A percentile compares a stretch with the other conserved stretches of the same genome.
Conservation (phyloP, 37 sponge, comb jelly and placozoan species). For the Ianthella basta region DNA sequence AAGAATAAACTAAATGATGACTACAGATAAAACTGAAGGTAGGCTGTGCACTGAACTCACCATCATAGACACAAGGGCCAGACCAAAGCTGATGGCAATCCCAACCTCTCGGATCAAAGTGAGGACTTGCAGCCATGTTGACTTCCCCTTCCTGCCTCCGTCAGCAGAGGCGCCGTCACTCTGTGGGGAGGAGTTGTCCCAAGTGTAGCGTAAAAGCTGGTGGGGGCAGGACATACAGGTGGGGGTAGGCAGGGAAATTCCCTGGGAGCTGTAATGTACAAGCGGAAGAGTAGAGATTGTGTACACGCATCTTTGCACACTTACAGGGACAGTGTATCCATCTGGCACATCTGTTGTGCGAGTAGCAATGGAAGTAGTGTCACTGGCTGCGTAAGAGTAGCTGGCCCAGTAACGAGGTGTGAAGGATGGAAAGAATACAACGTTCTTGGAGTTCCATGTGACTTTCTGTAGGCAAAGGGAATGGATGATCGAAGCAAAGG, state of each 20-base stretch:
- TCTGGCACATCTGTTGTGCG: too few species aligned
- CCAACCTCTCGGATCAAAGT: background rate
- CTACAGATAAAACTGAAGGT: too few species aligned
- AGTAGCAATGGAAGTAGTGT: too few species aligned
- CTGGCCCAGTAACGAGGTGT: slow-evolving; percentile 16
- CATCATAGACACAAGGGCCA: slow-evolving; percentile 71
- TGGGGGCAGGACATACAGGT: background rate
- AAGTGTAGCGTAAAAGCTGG: slow-evolving; percentile 23
- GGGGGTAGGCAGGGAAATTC: background rate
- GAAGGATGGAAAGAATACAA: slow-evolving; percentile 20
- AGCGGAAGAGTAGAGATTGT: background rate
- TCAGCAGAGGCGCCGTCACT: background rate
- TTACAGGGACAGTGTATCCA: background rate
- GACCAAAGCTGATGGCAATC: slow-evolving; percentile 32
- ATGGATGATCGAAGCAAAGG: background rate
- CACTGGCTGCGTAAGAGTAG: background rate
- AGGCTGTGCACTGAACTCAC: slow-evolving; percentile 31
- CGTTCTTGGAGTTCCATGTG: background rate
- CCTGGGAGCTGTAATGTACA: background rate
- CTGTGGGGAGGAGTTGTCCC: slow-evolving; percentile 15
- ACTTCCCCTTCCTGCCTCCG: background rate
- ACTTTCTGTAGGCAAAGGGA: background rate
- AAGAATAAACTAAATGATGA: too few species aligned
- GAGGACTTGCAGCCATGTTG: background rate
- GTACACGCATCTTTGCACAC: background rate